phyloP scores from a whole-genome alignment of 2,888 invertebrate genomes.

The Lycia hirtaria region DNA sequence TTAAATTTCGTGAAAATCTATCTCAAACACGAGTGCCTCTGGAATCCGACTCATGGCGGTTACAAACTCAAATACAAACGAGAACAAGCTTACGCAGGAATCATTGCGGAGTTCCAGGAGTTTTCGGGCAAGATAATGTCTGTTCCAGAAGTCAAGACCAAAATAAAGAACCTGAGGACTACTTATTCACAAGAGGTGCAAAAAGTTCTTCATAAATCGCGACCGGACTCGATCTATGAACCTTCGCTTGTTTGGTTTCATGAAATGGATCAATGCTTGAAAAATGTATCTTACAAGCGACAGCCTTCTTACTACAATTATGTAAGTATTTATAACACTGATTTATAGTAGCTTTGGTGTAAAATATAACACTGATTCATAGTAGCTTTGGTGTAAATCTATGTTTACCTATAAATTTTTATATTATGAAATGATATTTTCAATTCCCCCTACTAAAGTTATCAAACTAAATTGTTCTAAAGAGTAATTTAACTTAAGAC shows the following conservation, averaged over 20 bases:
- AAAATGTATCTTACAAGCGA: conserved; percentile 62
- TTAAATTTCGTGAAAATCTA: conserved; percentile 79
- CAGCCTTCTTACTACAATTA: conserved; percentile 26
- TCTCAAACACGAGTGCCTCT: conserved; percentile 77
- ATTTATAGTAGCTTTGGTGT: too few species aligned
- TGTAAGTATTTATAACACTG: background rate
- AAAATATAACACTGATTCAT: too few species aligned
- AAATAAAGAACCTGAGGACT: conserved; percentile 79
- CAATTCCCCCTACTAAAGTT: too few species aligned
- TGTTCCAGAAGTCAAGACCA: conserved; percentile 74
- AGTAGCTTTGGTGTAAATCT: too few species aligned
- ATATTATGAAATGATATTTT: too few species aligned
- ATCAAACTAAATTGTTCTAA: too few species aligned
- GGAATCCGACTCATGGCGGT: conserved; percentile 72
- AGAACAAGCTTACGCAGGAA: conserved; percentile 66
- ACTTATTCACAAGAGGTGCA: conserved; percentile 78
- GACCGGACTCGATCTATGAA: conserved; percentile 66
- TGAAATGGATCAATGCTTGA: conserved; percentile 74
- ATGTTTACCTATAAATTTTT: too few species aligned
- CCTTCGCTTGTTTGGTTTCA: conserved; percentile 75
- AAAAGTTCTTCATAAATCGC: conserved; percentile 74
- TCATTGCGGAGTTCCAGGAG: conserved; percentile 62
- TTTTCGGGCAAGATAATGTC: conserved; percentile 60
- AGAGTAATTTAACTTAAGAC: too few species aligned
- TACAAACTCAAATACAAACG: conserved; percentile 72